Evolutionary conservation across 1,140 invertebrate species (phyloP).

Genomic region (Myzus persicae): DNA sequence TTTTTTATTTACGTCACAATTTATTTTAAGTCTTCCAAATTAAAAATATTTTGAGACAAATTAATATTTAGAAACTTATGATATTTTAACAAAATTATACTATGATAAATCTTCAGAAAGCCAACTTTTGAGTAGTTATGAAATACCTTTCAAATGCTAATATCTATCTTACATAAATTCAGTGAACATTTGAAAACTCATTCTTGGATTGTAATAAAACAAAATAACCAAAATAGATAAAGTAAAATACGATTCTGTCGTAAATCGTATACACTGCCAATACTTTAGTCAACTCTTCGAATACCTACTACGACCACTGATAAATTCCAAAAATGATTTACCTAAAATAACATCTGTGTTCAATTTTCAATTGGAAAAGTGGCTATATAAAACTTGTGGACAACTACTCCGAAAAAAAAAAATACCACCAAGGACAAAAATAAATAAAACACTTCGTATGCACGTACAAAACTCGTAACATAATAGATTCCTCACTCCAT

Average conservation of each 20-base stretch:
- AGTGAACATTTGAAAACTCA: neutral
- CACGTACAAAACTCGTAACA: neutral
- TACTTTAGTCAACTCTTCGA: neutral
- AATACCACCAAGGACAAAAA: neutral
- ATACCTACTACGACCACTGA: neutral
- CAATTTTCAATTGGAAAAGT: neutral
- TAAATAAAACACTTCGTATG: slow-evolving; percentile 6
- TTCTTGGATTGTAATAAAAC: neutral
- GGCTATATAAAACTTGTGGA: slow-evolving; percentile 6
- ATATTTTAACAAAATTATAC: neutral
- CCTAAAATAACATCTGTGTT: slow-evolving; percentile 16
- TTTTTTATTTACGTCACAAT: neutral
- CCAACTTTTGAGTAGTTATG: neutral
- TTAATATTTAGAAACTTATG: neutral
- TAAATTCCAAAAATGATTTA: neutral
- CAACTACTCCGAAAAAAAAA: neutral
- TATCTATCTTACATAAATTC: neutral
- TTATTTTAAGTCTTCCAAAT: neutral
- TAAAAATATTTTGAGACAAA: neutral
- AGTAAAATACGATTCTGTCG: neutral
- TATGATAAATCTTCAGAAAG: neutral
- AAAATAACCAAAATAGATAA: slow-evolving; percentile 7
- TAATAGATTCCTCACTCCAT: neutral
- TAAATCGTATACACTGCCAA: neutral
- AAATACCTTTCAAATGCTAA: neutral